Evolutionary conservation across 2,113 vertebrate species (phyloP), one percentile per base, ranked within the genome.

Genomic region (Corythaeola cristata): DNA sequence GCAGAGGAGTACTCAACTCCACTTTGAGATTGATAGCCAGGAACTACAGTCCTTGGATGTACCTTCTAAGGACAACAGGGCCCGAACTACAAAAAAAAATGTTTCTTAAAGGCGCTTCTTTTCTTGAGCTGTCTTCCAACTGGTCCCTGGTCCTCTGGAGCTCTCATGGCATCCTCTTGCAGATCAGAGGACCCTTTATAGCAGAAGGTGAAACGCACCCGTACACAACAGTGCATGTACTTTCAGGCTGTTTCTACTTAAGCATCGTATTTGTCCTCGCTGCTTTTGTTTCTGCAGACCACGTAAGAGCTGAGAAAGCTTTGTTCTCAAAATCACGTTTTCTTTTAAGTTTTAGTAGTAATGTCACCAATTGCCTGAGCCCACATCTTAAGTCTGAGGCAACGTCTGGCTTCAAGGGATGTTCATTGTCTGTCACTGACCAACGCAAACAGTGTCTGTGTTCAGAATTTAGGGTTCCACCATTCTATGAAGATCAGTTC

Each of bases 401-500:
- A 37, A 15, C 9, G 0, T 83, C 89, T 88, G 85, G 82, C 72
- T 77, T 77, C 75, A 66, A 66, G 94, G 84, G 74, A 23, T 64
- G 52, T 47, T 85, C 85, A 5, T 35, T 97, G 81, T 89, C 78
- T 97, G 93, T 94, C 69, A 1, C 92, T 96, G 93, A 95, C 72
- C 91, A 95, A 86, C 60, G 0, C 92, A 78, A 88, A 86, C 92
- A 94, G 94, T 94, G 91, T 97, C 89, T 97, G 94, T 95, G 85
- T 93, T 97, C 94, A 93, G 95, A 94, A 95, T 94, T 94, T 79
- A 96, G 96, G 93, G 93, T 80, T 97, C 90, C 89, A 96, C 71
- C 93, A 77, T 27, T 89, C 87, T 94, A 17, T 92, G 96, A 96
- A 97, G 94, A 97, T 93, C 91, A 97, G 82, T 95, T 96, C 76